Conservation (phyloP, 2,113 vertebrate species). For the Myrmecophaga tridactyla region DNA sequence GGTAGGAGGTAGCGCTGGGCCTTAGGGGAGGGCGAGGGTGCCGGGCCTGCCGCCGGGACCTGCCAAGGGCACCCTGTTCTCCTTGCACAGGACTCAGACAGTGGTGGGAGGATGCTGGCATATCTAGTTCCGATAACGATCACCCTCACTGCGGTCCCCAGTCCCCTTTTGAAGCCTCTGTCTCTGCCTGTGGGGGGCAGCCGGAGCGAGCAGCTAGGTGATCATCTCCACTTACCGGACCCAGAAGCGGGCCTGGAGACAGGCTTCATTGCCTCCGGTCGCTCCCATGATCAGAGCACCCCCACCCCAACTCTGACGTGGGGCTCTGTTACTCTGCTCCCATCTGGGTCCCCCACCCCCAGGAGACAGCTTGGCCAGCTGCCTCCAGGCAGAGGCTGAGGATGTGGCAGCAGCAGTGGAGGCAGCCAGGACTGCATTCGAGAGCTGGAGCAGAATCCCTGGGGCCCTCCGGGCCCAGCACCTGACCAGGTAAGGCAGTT, state of each 20-base stretch:
- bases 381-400: constrained; percentile 68
- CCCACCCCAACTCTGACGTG: not conserved
- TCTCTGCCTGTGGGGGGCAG: not conserved
- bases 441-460: constrained; percentile 72
- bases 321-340: not conserved
- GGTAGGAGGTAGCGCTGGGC: constrained; percentile 68
- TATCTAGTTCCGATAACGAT: not conserved
- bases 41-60: not conserved
- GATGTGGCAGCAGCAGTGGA: constrained; percentile 67
- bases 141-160: not conserved
- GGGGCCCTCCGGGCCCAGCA: constrained; percentile 75
- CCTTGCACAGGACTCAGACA: not conserved
- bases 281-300: not conserved
- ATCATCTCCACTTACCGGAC: not conserved
- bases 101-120: not conserved
- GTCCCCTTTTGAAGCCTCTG: not conserved
- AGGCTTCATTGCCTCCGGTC: too few relatives aligned
- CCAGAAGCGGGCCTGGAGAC: not conserved
- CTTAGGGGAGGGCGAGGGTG: not conserved
- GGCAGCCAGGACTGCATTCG: constrained; percentile 50
- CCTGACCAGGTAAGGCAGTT: constrained; percentile 73
- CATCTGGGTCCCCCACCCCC: not conserved
- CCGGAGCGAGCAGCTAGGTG: not conserved
- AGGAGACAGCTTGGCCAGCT: constrained; percentile 79
- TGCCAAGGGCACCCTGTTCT: not conserved